Conservation (phyloP, 1,140 invertebrate genomes). For the Lasioglossum albipes region DNA sequence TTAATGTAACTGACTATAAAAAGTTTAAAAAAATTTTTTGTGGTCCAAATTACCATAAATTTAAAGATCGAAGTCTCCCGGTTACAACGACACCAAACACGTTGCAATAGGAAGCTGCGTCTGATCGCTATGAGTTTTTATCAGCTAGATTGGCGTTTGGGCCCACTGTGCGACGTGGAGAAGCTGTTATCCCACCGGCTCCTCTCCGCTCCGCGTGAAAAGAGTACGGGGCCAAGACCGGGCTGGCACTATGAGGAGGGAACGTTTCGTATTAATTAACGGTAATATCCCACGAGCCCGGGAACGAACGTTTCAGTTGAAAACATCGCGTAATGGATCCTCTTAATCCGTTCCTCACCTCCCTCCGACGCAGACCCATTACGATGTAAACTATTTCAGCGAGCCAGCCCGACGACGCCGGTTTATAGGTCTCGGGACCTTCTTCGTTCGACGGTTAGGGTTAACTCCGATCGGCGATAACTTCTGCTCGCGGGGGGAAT, state of each 20-base stretch:
- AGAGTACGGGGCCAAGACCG: not conserved
- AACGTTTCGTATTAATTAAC: slow-evolving; percentile 30
- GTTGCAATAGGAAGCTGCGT: too few relatives aligned
- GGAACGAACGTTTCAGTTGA: slow-evolving; percentile 11
- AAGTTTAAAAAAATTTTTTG: too few relatives aligned
- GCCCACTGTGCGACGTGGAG: too few relatives aligned
- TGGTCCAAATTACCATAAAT: too few relatives aligned
- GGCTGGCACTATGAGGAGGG: not conserved
- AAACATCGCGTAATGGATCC: slow-evolving; percentile 29
- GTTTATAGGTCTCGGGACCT: slow-evolving; percentile 4
- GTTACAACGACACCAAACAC: too few relatives aligned
- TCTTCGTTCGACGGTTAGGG: not conserved
- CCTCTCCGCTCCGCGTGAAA: slow-evolving; percentile 26
- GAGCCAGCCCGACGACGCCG: not conserved
- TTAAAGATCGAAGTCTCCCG: too few relatives aligned
- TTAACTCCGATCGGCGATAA: not conserved
- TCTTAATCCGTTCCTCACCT: slow-evolving; percentile 21
- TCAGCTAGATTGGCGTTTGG: too few relatives aligned
- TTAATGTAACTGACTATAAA: too few relatives aligned
- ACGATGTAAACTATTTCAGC: slow-evolving; percentile 26
- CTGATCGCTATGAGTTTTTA: too few relatives aligned
- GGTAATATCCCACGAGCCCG: slow-evolving; percentile 4
- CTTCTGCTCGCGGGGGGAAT: not conserved
- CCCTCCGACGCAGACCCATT: not conserved
- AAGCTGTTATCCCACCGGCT: slow-evolving; percentile 31